These are phyloP conservation scores for Copidosoma aretas DNA, from an alignment of 2,888 invertebrate species.

Conservation along the genomic window DNA sequence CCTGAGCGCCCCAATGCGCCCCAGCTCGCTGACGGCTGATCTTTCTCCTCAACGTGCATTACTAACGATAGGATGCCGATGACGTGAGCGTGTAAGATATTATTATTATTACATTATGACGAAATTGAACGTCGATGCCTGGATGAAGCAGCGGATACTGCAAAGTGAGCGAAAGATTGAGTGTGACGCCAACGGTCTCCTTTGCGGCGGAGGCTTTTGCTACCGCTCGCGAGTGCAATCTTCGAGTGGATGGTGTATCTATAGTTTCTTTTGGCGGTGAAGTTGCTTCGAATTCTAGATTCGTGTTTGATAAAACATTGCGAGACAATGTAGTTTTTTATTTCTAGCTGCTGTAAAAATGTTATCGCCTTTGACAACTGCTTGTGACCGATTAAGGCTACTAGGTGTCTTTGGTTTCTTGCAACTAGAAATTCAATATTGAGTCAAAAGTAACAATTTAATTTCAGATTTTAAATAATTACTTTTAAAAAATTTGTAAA, in stretches of 20 bases:
- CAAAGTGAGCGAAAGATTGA: constrained; percentile 13
- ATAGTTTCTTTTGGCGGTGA: constrained; percentile 16
- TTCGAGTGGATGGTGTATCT: constrained; percentile 24
- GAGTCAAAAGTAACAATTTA: neutral
- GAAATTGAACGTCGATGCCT: constrained; percentile 22
- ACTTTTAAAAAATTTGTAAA: neutral
- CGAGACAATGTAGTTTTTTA: too few species aligned
- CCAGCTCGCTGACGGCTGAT: constrained; percentile 8
- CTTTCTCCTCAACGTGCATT: constrained; percentile 39
- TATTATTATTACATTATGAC: constrained; percentile 9
- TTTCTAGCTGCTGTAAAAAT: too few species aligned
- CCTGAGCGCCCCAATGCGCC: constrained; percentile 28
- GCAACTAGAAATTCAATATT: too few species aligned
- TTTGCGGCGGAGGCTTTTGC: neutral
- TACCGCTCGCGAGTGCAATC: constrained; percentile 21
- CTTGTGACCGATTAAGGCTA: too few species aligned
- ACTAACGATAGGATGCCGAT: constrained; percentile 38
- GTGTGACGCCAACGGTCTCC: neutral
- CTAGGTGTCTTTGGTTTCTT: too few species aligned
- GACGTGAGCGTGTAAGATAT: constrained; percentile 44
- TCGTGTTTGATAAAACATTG: neutral
- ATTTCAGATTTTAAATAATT: neutral
- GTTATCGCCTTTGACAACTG: too few species aligned
- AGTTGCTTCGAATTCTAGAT: constrained; percentile 18
- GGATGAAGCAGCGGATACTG: constrained; percentile 10